phyloP scores from a whole-genome alignment of 2,888 invertebrate species.

The Perdita meconis region DNA sequence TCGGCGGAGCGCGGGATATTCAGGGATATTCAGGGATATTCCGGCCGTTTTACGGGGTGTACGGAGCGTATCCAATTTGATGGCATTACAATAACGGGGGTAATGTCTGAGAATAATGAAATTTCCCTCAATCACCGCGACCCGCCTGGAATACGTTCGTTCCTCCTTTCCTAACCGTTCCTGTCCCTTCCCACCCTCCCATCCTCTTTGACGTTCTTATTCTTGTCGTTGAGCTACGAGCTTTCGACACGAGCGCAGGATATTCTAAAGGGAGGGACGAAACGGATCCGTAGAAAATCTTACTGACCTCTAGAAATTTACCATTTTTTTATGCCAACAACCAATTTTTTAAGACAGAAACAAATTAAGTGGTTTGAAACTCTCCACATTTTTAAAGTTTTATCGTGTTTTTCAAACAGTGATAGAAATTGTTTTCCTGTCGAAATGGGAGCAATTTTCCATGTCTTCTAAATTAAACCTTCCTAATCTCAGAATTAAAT shows the following conservation, averaged over 20 bases:
- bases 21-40: slow-evolving; percentile 67
- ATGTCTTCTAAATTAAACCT: too few species aligned
- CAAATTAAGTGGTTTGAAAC: too few species aligned
- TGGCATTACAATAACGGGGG: slow-evolving; percentile 83
- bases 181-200: slow-evolving; percentile 39
- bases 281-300: slow-evolving; percentile 25
- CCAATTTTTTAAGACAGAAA: too few species aligned
- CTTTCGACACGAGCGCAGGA: slow-evolving; percentile 36
- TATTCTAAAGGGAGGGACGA: slow-evolving; percentile 1
- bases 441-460: too few species aligned
- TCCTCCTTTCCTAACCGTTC: slow-evolving; percentile 53
- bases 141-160: slow-evolving; percentile 79
- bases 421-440: too few species aligned
- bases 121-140: slow-evolving; percentile 83
- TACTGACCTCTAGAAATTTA: slow-evolving; percentile 65
- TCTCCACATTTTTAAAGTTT: too few species aligned
- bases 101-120: slow-evolving; percentile 84
- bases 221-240: slow-evolving; percentile 37
- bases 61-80: slow-evolving; percentile 83
- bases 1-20: slow-evolving; percentile 55
- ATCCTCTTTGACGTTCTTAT: slow-evolving; percentile 22
- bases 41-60: slow-evolving; percentile 69
- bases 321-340: neutral
- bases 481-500: too few species aligned
- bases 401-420: too few species aligned